Evolutionary conservation across 2,797 vertebrate species (phyloP).

Genomic region (Lemur catta): DNA sequence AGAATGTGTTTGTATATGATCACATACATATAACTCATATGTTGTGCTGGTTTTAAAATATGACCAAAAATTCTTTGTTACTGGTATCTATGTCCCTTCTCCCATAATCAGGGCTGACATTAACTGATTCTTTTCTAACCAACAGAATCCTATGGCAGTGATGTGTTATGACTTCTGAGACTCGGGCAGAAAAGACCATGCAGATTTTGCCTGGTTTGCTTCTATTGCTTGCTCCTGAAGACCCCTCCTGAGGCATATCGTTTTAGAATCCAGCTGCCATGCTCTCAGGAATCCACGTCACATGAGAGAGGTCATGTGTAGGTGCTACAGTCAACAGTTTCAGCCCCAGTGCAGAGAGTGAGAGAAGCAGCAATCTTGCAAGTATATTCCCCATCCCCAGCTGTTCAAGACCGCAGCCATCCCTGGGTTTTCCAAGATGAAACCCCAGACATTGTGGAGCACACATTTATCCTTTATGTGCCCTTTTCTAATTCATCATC

Average conservation of each 20-base stretch:
- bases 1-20: neutral
- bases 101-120: neutral
- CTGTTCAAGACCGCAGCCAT: neutral
- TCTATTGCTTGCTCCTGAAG: neutral
- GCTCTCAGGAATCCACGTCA: neutral
- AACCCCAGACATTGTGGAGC: neutral
- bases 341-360: neutral
- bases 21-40: neutral
- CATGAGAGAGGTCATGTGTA: neutral
- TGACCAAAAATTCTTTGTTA: neutral
- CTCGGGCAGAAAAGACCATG: neutral
- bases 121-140: neutral
- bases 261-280: neutral
- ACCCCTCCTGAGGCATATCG: neutral
- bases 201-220: neutral
- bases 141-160: neutral
- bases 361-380: neutral
- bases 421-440: neutral
- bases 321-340: neutral
- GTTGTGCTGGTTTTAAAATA: neutral
- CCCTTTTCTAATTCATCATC: neutral
- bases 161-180: neutral
- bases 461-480: neutral
- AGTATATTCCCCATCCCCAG: neutral
- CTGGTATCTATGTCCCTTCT: neutral